phyloP scores from a whole-genome alignment of 2,888 invertebrate species.

The Drosophila anceps region DNA sequence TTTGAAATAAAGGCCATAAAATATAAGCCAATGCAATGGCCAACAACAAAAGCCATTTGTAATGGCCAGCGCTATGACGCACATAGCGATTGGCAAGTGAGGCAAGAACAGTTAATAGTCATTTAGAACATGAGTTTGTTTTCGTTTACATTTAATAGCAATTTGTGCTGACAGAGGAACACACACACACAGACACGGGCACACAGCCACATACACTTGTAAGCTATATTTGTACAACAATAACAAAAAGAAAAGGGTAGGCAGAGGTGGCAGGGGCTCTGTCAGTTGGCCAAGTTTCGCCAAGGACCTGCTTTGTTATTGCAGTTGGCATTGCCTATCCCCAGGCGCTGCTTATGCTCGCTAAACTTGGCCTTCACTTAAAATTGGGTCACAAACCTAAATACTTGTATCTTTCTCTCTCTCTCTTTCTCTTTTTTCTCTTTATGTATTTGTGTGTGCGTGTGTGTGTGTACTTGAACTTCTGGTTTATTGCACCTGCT shows the following conservation, averaged over 20 bases:
- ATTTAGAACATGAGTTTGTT: slow-evolving; percentile 39
- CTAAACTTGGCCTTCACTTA: slow-evolving; percentile 78
- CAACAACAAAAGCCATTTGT: slow-evolving; percentile 5
- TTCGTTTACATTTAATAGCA: slow-evolving; percentile 57
- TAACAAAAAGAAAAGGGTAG: slow-evolving; percentile 11
- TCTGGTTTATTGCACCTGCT: slow-evolving; percentile 75
- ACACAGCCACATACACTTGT: slow-evolving; percentile 19
- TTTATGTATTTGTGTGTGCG: neutral
- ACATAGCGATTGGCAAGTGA: slow-evolving; percentile 37
- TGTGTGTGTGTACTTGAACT: slow-evolving; percentile 70
- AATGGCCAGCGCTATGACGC: slow-evolving; percentile 52
- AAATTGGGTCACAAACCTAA: slow-evolving; percentile 72
- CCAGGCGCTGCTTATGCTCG: slow-evolving; percentile 46
- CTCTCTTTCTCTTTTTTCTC: neutral
- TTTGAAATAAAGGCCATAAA: slow-evolving; percentile 52
- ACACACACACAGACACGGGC: neutral
- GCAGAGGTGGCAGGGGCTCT: neutral
- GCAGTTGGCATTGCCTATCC: slow-evolving; percentile 59
- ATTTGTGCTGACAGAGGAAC: slow-evolving; percentile 37
- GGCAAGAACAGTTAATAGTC: slow-evolving; percentile 23
- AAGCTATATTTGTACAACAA: slow-evolving; percentile 51
- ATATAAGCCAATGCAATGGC: slow-evolving; percentile 19
- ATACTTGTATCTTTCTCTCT: slow-evolving; percentile 10
- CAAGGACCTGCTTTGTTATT: slow-evolving; percentile 54
- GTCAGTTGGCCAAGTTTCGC: slow-evolving; percentile 48